These are phyloP conservation scores for Zophobas atratus DNA, from an alignment of 1,140 invertebrate species.

Conservation along the genomic window DNA sequence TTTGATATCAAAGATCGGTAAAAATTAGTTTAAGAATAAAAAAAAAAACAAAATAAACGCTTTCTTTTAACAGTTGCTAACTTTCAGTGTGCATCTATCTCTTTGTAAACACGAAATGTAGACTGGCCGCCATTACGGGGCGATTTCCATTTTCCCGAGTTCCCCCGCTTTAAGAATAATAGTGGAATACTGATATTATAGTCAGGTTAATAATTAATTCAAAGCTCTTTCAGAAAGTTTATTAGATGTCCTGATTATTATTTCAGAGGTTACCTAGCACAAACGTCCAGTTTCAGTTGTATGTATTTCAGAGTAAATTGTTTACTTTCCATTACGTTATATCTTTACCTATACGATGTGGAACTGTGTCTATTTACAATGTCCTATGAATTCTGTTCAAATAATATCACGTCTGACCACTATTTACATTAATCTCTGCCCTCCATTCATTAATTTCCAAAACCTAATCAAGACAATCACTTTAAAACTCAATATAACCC, in stretches of 20 bases:
- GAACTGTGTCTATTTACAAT: constrained; percentile 48
- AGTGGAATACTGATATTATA: too few species aligned
- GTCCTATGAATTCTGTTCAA: constrained; percentile 48
- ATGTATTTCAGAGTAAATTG: constrained; percentile 44
- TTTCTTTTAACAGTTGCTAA: too few species aligned
- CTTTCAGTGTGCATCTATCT: too few species aligned
- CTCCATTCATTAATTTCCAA: constrained; percentile 30
- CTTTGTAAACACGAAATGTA: too few species aligned
- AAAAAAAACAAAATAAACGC: too few species aligned
- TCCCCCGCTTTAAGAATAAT: too few species aligned
- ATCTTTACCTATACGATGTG: constrained; percentile 42
- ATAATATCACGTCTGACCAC: constrained; percentile 47
- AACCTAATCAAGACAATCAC: constrained; percentile 18
- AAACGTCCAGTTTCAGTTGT: constrained; percentile 43
- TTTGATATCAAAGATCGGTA: too few species aligned
- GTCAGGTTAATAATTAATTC: not conserved
- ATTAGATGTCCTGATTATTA: constrained; percentile 23
- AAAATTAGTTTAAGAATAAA: too few species aligned
- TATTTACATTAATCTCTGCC: constrained; percentile 42
- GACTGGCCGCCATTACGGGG: too few species aligned
- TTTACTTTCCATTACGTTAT: constrained; percentile 50
- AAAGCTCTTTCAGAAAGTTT: constrained; percentile 6
- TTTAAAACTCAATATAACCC: too few species aligned
- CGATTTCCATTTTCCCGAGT: too few species aligned
- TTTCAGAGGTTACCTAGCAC: constrained; percentile 29